Base-by-base conservation (phyloP, 2,113 vertebrate species). In the Tyto alba region DNA sequence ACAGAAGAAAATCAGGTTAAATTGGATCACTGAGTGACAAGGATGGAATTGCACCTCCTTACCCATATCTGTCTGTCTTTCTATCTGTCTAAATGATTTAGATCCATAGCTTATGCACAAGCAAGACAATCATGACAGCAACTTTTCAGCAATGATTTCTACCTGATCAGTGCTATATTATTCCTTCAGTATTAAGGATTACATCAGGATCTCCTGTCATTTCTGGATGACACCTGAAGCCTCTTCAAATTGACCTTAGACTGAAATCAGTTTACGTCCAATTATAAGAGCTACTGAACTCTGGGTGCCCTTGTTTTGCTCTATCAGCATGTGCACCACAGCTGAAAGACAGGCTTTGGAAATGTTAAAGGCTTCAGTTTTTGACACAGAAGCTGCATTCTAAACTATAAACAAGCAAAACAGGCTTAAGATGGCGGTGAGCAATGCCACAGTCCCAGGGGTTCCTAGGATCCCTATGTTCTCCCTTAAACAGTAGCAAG, bases 271-370 rank as follows among this genome's bases (percentile, higher is more conserved):
- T 91, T 94, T 92, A 93, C 20, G 84, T 93, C 86, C 90, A 95
- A 94, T 97, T 96, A 93, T 82, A 74, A 95, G 78, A 97, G 72
- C 72, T 71, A 26, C 77, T 94, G 95, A 96, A 96, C 94, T 97
- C 95, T 85, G n/a, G 16, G 48, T 94, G 89, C 94, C 89, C 95
- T 93, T 95, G 68, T 94, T 95, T 94, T 94, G 72, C 81, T 93
- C 84, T 74, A 81, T 89, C 88, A 73, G 53, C 29, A 79, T 43
- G 76, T 80, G 68, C 60, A 91, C 72, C 63, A 91, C 40, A 80
- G 73, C 85, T 73, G 85, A 60, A 85, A 92, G 84, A 68, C 60
- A 84, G 60, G 60, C 50, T 92, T 94, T 95, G 86, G 81, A 95
- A 97, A 97, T 88, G 88, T 82, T 94, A 92, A 95, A 93, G 62